A percentile compares a stretch with the other conserved stretches of the same genome.
phyloP scores from a whole-genome alignment of 1,140 invertebrate genomes.

The Seison nebaliae region DNA sequence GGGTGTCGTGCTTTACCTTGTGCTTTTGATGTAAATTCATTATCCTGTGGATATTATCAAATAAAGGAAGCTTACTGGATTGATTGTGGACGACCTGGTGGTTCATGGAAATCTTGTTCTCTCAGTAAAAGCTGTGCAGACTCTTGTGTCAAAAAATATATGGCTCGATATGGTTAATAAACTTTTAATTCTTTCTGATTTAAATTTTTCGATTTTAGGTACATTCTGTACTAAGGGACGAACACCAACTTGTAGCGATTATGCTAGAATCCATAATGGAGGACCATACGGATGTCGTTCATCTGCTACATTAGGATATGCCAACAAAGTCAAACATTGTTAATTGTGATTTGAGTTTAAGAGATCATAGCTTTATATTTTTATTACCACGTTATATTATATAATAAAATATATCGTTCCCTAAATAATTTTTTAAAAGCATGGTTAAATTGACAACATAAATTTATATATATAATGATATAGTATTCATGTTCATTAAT shows the following conservation, averaged over 20 bases:
- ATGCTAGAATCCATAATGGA: constrained; percentile 26
- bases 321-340: too few relatives aligned
- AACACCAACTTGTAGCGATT: constrained; percentile 17
- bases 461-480: too few relatives aligned
- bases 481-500: too few relatives aligned
- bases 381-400: too few relatives aligned
- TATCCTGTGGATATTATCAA: constrained; percentile 24
- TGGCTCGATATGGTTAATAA: constrained; percentile 15
- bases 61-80: constrained; percentile 16
- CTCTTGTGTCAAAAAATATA: constrained; percentile 18
- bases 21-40: constrained; percentile 17
- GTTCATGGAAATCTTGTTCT: constrained; percentile 18
- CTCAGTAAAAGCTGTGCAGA: constrained; percentile 18
- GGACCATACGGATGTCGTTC: constrained; percentile 24
- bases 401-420: too few relatives aligned
- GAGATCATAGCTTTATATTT: too few relatives aligned
- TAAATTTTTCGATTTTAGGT: too few relatives aligned
- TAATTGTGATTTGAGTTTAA: too few relatives aligned
- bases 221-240: constrained; percentile 15
- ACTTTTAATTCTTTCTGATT: too few relatives aligned
- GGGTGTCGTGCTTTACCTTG: constrained; percentile 14
- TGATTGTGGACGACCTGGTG: constrained; percentile 16
- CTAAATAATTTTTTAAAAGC: too few relatives aligned
- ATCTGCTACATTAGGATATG: constrained; percentile 17
- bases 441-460: too few relatives aligned